Evolutionary conservation across 2,888 invertebrate genomes (phyloP).

Genomic region (Nymphalis c-album): DNA sequence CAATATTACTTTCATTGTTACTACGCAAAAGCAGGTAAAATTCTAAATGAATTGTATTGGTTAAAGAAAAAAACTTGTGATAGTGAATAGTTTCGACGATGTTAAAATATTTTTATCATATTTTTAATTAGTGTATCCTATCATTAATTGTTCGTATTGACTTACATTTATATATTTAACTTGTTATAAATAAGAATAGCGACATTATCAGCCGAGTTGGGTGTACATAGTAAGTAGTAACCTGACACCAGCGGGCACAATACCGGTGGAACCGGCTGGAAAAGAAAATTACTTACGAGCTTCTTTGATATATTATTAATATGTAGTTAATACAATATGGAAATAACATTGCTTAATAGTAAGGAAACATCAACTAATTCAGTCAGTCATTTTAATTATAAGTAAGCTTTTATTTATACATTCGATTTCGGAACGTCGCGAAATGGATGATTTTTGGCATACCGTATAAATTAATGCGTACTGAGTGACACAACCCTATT

Average conservation of each 20-base stretch:
- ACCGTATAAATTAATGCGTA: too few species aligned
- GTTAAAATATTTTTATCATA: too few species aligned
- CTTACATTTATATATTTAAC: neutral
- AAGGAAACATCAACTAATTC: constrained; percentile 4
- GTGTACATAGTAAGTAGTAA: constrained; percentile 34
- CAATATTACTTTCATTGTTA: neutral
- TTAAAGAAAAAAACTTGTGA: too few species aligned
- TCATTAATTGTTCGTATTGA: neutral
- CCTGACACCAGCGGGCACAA: constrained; percentile 33
- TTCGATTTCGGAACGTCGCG: neutral
- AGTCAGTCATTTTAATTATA: neutral
- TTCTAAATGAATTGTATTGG: too few species aligned
- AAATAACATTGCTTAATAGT: constrained; percentile 19
- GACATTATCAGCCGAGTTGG: constrained; percentile 23
- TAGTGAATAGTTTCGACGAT: too few species aligned
- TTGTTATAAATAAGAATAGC: constrained; percentile 20
- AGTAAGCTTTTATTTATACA: too few species aligned
- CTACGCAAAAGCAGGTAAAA: neutral
- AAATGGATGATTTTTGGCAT: too few species aligned
- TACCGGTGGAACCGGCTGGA: constrained; percentile 41
- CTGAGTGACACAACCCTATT: too few species aligned
- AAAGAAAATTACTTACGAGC: constrained; percentile 36
- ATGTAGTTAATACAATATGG: constrained; percentile 35
- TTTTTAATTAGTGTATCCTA: too few species aligned
- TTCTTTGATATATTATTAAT: constrained; percentile 32